Base-by-base conservation (phyloP, 1,140 invertebrate species). In the Sesamia nonagrioides region DNA sequence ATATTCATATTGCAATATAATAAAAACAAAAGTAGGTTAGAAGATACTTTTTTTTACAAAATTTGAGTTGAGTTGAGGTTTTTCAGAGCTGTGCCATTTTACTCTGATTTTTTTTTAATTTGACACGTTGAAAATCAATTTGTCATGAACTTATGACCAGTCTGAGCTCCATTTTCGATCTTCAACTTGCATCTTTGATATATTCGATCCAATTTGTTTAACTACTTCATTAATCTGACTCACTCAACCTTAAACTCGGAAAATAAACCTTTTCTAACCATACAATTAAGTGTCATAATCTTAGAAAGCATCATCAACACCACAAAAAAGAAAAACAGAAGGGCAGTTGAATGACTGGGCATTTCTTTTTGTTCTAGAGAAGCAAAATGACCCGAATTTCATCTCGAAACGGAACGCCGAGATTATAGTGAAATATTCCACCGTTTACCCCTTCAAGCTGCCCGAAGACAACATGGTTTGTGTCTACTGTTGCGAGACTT, bases 281-380 rank as follows among this genome's bases (percentile, higher is more conserved):
- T 66, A 66, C n/a, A 18, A 42, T 21, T 63, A 63, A 63, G 11
- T 66, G 4, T 42, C 17, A 66, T 63, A 40, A 8, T 11, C n/a
- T 66, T 17, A 40, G 13, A 40, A 61, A 17, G 37, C 42, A 42
- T 21, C 27, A 80, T 13, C n/a, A 54, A 37, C 56, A 72, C 48
- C 17, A 79, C 8, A 50, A 54, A 77, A n/a, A 68, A 11, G n/a
- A 18, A 54, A 37, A 61, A 78, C 63, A 68, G 58, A 79, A 74
- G 71, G 72, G 50, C 71, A 77, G 68, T 78, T 77, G 71, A 87
- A 84, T 87, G 85, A 87, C 78, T 71, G 82, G 80, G 73, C 83
- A 82, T 86, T 89, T 82, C 83, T 86, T 88, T 86, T 89, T 69
- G 86, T 89, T 89, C 82, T 89, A 89, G 88, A 85, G 42, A 72